A percentile compares a stretch with the other conserved stretches of the same genome.
These are phyloP conservation scores for Abrostola tripartita DNA, from an alignment of 2,888 invertebrate species.

Conservation along the genomic window DNA sequence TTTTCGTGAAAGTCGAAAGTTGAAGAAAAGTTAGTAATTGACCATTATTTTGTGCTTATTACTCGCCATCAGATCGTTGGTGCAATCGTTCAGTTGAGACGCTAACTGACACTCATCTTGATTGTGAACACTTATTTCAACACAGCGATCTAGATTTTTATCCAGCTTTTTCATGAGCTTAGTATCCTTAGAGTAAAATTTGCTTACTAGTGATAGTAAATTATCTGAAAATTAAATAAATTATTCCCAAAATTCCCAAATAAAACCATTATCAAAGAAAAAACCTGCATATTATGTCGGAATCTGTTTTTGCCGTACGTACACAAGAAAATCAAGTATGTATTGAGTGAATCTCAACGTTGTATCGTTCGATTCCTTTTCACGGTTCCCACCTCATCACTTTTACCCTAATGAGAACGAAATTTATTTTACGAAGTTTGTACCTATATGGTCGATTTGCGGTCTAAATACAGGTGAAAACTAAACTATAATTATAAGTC, in stretches of 20 bases:
- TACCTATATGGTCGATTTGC: no score
- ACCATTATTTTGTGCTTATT: constrained; percentile 77
- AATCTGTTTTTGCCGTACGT: no score
- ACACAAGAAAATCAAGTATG: no score
- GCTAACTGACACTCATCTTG: constrained; percentile 77
- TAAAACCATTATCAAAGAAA: no score
- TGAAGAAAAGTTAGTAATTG: constrained; percentile 74
- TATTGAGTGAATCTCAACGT: no score
- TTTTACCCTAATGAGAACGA: background rate
- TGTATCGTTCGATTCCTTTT: no score
- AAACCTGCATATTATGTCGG: no score
- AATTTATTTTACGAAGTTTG: background rate
- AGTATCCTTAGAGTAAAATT: constrained; percentile 80
- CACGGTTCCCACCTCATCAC: no score
- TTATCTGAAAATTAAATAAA: constrained; percentile 66
- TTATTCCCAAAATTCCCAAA: background rate
- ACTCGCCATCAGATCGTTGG: constrained; percentile 78
- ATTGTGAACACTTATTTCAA: constrained; percentile 68
- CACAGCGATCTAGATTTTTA: constrained; percentile 78
- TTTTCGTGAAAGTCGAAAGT: no score
- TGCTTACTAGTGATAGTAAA: constrained; percentile 73
- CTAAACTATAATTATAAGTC: no score
- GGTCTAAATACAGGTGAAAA: no score
- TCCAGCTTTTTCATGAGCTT: constrained; percentile 81
- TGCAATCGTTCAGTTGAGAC: constrained; percentile 78